Percentiles rank a stretch among this genome's conserved stretches.
phyloP scores from a whole-genome alignment of 2,797 vertebrate genomes.

The Monodelphis domestica region DNA sequence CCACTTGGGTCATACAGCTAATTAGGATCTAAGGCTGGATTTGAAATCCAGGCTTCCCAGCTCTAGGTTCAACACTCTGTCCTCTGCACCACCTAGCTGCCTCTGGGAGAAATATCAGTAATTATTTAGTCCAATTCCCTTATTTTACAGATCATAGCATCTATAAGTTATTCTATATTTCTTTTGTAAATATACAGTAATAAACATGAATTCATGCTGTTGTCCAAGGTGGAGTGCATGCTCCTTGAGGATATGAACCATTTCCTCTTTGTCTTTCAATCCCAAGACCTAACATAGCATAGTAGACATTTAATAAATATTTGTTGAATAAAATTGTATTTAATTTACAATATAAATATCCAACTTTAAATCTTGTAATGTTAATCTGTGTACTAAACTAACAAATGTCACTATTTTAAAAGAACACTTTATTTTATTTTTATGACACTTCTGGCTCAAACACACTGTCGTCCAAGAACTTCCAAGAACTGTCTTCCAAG shows the following conservation, averaged over 20 bases:
- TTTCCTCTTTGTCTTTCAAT: neutral
- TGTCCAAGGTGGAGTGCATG: neutral
- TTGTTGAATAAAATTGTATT: neutral
- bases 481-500: too few species aligned
- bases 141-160: neutral
- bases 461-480: too few species aligned
- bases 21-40: too few species aligned
- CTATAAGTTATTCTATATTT: neutral
- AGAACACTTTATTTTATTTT: too few species aligned
- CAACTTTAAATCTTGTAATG: neutral
- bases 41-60: too few species aligned
- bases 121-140: neutral
- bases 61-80: too few species aligned
- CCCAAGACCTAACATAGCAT: neutral
- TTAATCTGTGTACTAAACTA: neutral
- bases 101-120: too few species aligned
- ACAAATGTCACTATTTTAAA: neutral
- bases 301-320: neutral
- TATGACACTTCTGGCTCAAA: neutral
- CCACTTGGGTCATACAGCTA: too few species aligned
- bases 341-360: neutral
- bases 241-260: neutral
- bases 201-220: neutral
- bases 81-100: too few species aligned
- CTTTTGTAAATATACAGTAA: neutral